Evolutionary conservation across 2,888 invertebrate species (phyloP), one percentile per base, ranked within the genome.

Genomic region (Abrostola tripartita): DNA sequence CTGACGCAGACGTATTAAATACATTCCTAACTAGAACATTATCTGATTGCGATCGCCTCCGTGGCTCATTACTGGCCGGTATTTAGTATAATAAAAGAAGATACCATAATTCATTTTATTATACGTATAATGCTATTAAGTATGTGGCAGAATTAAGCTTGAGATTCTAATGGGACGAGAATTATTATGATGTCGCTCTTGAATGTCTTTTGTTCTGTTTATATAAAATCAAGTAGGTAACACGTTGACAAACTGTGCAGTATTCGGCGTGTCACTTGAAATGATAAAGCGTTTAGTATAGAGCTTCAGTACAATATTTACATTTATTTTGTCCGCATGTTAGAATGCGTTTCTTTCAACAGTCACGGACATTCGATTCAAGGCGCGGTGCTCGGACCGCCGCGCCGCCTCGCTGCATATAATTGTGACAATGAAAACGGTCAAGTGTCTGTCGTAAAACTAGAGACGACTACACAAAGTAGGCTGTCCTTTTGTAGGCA

Each of bases 391-490:
- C 76, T 66, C 68, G 76, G 82, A 81, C 85, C 81, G 86, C 84
- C 84, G 79, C 81, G 76, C 79, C 74, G 71, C 76, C 76, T 75
- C 78, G 82, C 52, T 80, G 82, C 82, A 87, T 85, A 86, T 86
- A 83, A 90, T 89, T 88, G 88, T 88, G 88, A 92, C 92, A 90
- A 90, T 90, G 87, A 88, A 90, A 87, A 88, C 86, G 89, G 89
- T 87, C 88, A 91, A 90, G 89, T 88, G 90, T 91, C 90, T 90
- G 86, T 90, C 92, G 91, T 91, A 92, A 91, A 91, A 91, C 88
- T 89, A 88, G 85, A 89, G 85, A 88, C 86, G 84, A 83, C 81
- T 83, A 87, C 85, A 90, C 87, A 91, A 89, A 89, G 87, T 89
- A 87, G 85, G 85, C 84, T 87, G 87, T 88, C 89, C 90, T 90